Conservation (phyloP, 35 echinoderm and acorn worm genomes). For the Apostichopus japonicus region DNA sequence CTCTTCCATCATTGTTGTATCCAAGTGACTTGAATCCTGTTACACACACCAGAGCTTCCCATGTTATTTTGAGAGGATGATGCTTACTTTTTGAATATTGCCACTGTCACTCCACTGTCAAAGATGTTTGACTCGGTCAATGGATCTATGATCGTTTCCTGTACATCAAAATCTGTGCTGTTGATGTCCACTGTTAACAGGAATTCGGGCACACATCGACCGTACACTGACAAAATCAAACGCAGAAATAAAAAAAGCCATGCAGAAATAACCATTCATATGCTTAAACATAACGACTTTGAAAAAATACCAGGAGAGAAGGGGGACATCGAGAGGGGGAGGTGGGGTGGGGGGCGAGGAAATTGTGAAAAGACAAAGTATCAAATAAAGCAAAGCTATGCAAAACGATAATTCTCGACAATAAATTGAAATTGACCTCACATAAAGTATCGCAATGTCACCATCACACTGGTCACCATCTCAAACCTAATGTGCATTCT, state of each 20-base stretch:
- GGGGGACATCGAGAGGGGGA: not conserved
- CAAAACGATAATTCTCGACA: not conserved
- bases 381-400: too few species aligned
- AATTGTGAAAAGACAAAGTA: not conserved
- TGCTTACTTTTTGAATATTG: slow-evolving; percentile 24
- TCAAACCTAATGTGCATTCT: too few species aligned
- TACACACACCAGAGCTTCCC: too few species aligned
- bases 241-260: not conserved
- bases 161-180: slow-evolving; percentile 20
- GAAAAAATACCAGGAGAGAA: not conserved
- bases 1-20: too few species aligned
- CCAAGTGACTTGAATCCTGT: too few species aligned
- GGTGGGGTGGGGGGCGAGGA: not conserved
- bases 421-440: not conserved
- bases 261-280: not conserved
- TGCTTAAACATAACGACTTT: not conserved
- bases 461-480: too few species aligned
- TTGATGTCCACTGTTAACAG: slow-evolving; percentile 16
- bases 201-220: slow-evolving; percentile 7
- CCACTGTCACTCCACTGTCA: not conserved
- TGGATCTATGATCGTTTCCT: not conserved
- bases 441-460: not conserved
- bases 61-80: too few species aligned
- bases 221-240: not conserved
- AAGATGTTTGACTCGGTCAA: not conserved